Evolutionary conservation across 2,888 invertebrate species (phyloP), one percentile per base, ranked within the genome.

Genomic region (Lasioglossum vierecki): DNA sequence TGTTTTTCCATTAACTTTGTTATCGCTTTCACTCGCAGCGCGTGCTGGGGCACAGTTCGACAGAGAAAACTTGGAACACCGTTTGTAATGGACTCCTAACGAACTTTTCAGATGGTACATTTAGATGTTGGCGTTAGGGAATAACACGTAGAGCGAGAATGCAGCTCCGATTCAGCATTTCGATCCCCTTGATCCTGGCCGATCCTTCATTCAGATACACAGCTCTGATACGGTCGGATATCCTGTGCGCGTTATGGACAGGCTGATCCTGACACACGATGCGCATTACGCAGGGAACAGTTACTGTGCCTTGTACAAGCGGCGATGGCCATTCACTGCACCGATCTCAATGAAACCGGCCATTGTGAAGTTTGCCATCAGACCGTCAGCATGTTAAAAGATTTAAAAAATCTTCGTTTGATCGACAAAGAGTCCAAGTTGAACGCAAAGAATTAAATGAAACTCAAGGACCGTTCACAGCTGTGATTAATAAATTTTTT

Each of bases 201-300:
- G 91, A 93, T 92, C 90, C 89, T 90, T 92, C 92, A 91, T 92
- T 92, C 89, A 82, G 92, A 93, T 92, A 91, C 90, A 89, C 89
- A 88, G 83, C 84, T 85, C 78, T 81, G 89, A 89, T 90, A 91
- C 88, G 88, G 86, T 82, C 81, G 84, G 88, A 90, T 92, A 91
- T 84, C 87, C 82, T 80, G 87, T 74, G 88, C 84, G 88, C 90
- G 88, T 91, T 90, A 91, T 92, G 91, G 89, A 92, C 91, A 91
- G 87, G 76, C 90, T 92, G 91, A 91, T 91, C 91, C 88, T 91
- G 91, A 91, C 90, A 90, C 91, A 91, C 91, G 91, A 91, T 88
- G 86, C 84, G 89, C 88, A 88, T 90, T 90, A 88, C 90, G 80
- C 84, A 76, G 78, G 77, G 75, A 78, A 86, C 85, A 76, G 76